phyloP scores from a whole-genome alignment of 2,888 invertebrate species.

The Chloromyia formosa region DNA sequence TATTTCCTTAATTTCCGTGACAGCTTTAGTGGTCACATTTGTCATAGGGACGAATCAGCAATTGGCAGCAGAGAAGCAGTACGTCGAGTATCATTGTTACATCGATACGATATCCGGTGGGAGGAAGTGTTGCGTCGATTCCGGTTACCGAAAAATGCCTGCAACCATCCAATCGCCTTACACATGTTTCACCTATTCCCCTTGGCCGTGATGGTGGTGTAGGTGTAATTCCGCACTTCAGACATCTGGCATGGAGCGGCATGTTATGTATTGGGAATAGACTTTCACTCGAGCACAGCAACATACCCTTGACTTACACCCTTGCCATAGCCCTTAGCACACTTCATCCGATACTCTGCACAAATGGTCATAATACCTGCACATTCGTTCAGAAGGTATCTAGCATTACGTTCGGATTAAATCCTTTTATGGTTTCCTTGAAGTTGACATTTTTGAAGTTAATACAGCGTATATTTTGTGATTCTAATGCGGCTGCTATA shows the following conservation, averaged over 20 bases:
- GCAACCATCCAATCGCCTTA: background rate
- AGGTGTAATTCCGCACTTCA: conserved; percentile 13
- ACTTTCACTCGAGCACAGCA: background rate
- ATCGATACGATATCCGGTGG: conserved; percentile 40
- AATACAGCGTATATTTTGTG: conserved; percentile 15
- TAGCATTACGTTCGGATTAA: conserved; percentile 36
- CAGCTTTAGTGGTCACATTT: conserved; percentile 41
- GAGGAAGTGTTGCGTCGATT: conserved; percentile 30
- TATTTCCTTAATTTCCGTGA: conserved; percentile 41
- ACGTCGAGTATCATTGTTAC: conserved; percentile 38
- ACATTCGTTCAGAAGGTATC: conserved; percentile 23
- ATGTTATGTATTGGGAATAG: conserved; percentile 1
- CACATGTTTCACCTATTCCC: conserved; percentile 1
- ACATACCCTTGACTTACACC: conserved; percentile 16
- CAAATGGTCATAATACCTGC: conserved; percentile 31
- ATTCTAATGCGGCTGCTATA: conserved; percentile 2
- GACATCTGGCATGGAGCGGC: conserved; percentile 19
- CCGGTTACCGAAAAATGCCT: background rate
- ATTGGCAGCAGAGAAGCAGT: conserved; percentile 23
- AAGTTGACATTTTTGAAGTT: conserved; percentile 33
- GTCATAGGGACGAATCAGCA: conserved; percentile 19
- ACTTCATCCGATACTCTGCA: conserved; percentile 30
- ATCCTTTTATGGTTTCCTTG: conserved; percentile 38
- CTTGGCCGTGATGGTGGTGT: background rate
- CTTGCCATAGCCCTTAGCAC: conserved; percentile 21